Evolutionary conservation across 2,113 vertebrate genomes (phyloP).

Genomic region (Ageneiosus marmoratus): DNA sequence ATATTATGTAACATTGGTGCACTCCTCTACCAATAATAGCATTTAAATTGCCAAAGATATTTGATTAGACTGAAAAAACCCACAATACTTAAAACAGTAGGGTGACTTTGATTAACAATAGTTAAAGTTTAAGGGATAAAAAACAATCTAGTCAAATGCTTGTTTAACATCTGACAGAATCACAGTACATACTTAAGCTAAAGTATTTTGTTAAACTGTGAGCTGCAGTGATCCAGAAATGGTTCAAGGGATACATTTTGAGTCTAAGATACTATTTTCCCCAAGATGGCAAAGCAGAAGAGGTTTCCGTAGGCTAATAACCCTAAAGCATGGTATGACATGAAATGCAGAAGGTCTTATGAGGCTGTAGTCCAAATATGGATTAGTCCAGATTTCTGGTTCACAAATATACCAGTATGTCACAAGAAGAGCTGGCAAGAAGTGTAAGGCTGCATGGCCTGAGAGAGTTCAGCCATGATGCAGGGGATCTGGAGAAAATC

Average conservation of each 20-base stretch:
- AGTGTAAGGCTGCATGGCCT: slow-evolving; percentile 2
- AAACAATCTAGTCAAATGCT: neutral
- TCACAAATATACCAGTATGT: neutral
- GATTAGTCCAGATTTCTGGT: slow-evolving; percentile 20
- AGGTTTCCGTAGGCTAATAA: slow-evolving; percentile 2
- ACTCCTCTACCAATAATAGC: neutral
- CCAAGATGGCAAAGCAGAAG: neutral
- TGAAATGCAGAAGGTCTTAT: slow-evolving; percentile 18
- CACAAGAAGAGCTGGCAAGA: slow-evolving; percentile 8
- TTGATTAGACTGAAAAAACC: neutral
- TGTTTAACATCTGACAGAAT: neutral
- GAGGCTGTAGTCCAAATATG: neutral
- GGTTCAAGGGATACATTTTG: neutral
- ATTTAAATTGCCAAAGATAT: neutral
- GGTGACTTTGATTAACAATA: neutral
- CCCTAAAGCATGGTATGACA: slow-evolving; percentile 6
- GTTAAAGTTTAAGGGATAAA: neutral
- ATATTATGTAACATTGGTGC: neutral
- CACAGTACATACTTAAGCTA: neutral
- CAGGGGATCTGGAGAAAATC: neutral
- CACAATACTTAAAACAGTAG: neutral
- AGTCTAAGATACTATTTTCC: neutral
- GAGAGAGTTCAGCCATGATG: slow-evolving; percentile 3
- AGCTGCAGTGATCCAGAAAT: neutral
- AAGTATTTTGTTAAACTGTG: neutral